Percentiles rank a stretch among this genome's conserved stretches.
phyloP scores from a whole-genome alignment of 2,888 invertebrate species.

The Notodonta ziczac region DNA sequence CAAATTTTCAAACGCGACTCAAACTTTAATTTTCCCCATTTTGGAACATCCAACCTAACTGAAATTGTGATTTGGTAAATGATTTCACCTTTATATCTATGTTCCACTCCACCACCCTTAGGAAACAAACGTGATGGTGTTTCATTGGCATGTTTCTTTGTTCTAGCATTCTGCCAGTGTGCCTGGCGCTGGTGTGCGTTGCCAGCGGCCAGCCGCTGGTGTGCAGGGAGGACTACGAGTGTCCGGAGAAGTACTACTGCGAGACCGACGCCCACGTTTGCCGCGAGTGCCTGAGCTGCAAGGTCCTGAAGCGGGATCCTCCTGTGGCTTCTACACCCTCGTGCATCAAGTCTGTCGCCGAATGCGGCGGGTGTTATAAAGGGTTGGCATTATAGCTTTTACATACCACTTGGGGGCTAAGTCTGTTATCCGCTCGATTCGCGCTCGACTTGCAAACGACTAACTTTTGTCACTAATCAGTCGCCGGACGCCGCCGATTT shows the following conservation, averaged over 20 bases:
- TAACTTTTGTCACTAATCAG: too few relatives aligned
- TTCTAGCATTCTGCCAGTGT: conserved; percentile 29
- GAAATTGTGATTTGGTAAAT: too few relatives aligned
- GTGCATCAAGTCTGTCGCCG: conserved; percentile 58
- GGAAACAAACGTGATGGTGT: conserved; percentile 7
- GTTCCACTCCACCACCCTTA: too few relatives aligned
- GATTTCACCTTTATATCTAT: too few relatives aligned
- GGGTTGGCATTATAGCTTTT: conserved; percentile 43
- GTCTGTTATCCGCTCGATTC: too few relatives aligned
- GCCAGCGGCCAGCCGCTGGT: conserved; percentile 30
- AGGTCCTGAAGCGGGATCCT: conserved; percentile 55
- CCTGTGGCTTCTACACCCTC: conserved; percentile 19
- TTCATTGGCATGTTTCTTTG: conserved; percentile 10
- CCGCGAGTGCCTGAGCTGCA: conserved; percentile 57
- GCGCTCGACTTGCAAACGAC: too few relatives aligned
- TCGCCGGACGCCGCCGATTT: too few relatives aligned
- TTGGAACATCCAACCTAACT: too few relatives aligned
- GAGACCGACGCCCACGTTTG: conserved; percentile 45
- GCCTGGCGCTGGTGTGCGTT: conserved; percentile 16
- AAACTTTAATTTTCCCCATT: too few relatives aligned
- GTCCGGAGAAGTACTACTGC: conserved; percentile 55
- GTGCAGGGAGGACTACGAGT: conserved; percentile 52
- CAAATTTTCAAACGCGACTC: too few relatives aligned
- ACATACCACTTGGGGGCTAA: too few relatives aligned
- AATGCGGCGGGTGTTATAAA: conserved; percentile 62